Evolutionary conservation across 2,888 invertebrate genomes (phyloP).

Genomic region (Lasioglossum morio): DNA sequence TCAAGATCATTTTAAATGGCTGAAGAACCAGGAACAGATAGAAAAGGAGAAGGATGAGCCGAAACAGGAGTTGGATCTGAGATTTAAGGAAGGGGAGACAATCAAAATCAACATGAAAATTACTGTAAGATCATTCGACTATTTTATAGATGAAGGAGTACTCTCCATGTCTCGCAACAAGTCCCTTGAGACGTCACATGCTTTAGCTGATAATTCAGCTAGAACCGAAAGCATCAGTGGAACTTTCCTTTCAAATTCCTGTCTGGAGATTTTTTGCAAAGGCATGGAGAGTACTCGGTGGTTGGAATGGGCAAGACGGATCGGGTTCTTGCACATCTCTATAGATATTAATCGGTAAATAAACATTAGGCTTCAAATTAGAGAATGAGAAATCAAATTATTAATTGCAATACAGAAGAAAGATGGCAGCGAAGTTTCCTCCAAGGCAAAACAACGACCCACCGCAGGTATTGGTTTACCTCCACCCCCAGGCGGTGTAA

Average conservation of each 20-base stretch:
- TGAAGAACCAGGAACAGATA: conserved; percentile 92
- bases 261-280: too few species aligned
- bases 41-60: conserved; percentile 92
- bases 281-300: not conserved
- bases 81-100: conserved; percentile 99
- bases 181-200: too few species aligned
- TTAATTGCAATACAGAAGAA: conserved; percentile 89
- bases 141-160: not conserved
- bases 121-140: conserved; percentile 87
- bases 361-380: conserved; percentile 11
- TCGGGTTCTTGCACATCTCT: not conserved
- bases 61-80: conserved; percentile 94
- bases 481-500: conserved; percentile 93
- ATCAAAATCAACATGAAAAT: conserved; percentile 99
- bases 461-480: conserved; percentile 89
- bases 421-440: conserved; percentile 91
- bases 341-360: not conserved
- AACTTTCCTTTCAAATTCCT: too few species aligned
- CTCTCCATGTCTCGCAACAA: too few species aligned
- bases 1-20: conserved; percentile 99
- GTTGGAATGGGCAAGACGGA: not conserved
- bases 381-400: conserved; percentile 14
- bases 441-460: conserved; percentile 88
- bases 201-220: too few species aligned
- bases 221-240: too few species aligned